Evolutionary conservation across 2,113 vertebrate genomes (phyloP).

Genomic region (Myotis brandtii): DNA sequence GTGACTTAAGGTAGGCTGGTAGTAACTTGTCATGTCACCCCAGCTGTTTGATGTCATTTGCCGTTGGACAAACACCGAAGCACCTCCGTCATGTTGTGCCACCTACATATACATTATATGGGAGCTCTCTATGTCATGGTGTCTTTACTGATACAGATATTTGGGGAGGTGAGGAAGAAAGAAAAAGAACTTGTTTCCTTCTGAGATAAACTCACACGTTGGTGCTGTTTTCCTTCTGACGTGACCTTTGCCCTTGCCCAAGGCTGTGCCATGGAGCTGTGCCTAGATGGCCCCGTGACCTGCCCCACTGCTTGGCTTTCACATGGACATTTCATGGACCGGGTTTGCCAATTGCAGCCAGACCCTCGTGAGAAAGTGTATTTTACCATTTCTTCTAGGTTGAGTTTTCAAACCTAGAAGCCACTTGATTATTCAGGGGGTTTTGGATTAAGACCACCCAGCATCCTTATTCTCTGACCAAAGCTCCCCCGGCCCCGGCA

Average conservation of each 20-base stretch:
- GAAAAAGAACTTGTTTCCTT: neutral
- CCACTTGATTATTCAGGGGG: neutral
- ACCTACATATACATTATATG: rapidly evolving
- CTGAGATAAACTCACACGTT: neutral
- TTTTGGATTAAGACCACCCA: neutral
- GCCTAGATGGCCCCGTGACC: neutral
- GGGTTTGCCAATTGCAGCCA: neutral
- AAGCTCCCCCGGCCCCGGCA: neutral
- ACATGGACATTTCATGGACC: rapidly evolving
- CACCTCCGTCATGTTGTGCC: neutral
- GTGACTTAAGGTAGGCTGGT: rapidly evolving
- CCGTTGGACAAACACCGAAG: neutral
- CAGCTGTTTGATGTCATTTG: neutral
- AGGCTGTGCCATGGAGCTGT: neutral
- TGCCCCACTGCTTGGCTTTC: neutral
- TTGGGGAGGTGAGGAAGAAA: neutral
- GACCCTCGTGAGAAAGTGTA: neutral
- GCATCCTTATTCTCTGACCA: neutral
- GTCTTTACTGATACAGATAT: neutral
- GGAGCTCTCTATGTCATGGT: neutral
- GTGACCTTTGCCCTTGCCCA: neutral
- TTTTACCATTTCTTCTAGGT: neutral
- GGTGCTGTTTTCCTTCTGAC: slow-evolving; percentile 7
- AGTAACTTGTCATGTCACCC: neutral
- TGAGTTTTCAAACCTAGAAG: neutral